Evolutionary conservation across 2,888 invertebrate species (phyloP).

Genomic region (Lissonota sp.): DNA sequence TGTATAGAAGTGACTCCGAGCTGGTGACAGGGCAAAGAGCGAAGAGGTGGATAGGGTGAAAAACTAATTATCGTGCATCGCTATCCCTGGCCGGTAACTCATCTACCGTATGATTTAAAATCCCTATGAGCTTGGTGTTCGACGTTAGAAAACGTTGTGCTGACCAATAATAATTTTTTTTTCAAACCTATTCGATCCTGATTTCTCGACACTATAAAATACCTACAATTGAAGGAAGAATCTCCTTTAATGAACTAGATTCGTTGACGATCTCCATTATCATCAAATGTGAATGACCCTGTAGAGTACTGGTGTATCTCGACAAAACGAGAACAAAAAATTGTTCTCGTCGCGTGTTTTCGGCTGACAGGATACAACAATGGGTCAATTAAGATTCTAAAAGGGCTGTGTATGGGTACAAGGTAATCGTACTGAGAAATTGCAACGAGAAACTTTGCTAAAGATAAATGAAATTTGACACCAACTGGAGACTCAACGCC

Average conservation of each 20-base stretch:
- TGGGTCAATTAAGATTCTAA: conserved; percentile 32
- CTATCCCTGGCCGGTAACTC: conserved; percentile 12
- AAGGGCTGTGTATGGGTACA: conserved; percentile 13
- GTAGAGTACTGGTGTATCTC: background rate
- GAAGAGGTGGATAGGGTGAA: conserved; percentile 18
- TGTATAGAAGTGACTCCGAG: background rate
- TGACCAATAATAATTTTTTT: no score
- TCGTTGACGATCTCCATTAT: no score
- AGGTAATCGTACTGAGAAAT: conserved; percentile 27
- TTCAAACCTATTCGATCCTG: no score
- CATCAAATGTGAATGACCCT: no score
- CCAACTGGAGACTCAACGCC: background rate
- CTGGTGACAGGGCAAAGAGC: conserved; percentile 9
- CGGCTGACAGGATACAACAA: conserved; percentile 15
- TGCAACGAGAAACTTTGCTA: conserved; percentile 2
- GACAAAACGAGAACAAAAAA: conserved; percentile 21
- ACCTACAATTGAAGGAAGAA: no score
- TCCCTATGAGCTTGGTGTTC: no score
- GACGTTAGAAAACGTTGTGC: no score
- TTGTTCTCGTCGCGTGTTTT: conserved; percentile 11
- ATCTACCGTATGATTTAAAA: no score
- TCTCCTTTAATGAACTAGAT: no score
- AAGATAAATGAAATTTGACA: conserved; percentile 22
- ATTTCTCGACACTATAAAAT: no score
- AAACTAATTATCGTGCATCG: conserved; percentile 36